Evolutionary conservation across 2,797 vertebrate genomes (phyloP), one percentile per base, ranked within the genome.

Genomic region (Gobio occitaniae): DNA sequence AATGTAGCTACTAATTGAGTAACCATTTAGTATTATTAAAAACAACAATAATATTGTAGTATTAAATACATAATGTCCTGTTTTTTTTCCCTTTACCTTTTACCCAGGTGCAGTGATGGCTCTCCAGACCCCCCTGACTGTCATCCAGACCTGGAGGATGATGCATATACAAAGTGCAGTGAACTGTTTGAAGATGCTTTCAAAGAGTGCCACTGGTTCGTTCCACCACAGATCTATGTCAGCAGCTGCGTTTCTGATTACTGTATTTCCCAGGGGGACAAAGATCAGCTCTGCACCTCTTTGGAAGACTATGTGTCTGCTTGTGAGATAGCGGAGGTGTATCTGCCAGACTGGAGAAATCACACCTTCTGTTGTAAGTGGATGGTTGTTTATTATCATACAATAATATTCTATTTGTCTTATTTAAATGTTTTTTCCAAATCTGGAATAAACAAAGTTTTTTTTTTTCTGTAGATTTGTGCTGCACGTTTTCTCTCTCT

Each of bases 231-330:
- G 78, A 89, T 90, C 38, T 96, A 95, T 75, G 89, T 96, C 4
- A 92, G 88, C 36, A 96, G 95, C 78, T 97, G 96, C 72, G 91
- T 95, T 41, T 94, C 92, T 17, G 97, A 97, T 89, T 92, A 96
- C 25, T 97, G 97, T 87, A 92, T 91, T 65, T 94, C 94, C 3
- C 89, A 87, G 0, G 96, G 96, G 5, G 88, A 94, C 86, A 86
- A 68, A 13, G 52, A 87, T 36, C 94, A 93, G 70, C 87, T 96
- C 0, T 97, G 96, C 76, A 90, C 93, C 76, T 93, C 96, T 54
- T 86, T 97, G 78, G 91, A 94, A 84, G 95, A 96, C 5, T 97
- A 96, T 0, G 95, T 89, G 82, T 88, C 93, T 21, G 94, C 95
- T 48, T 97, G 96, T 83, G 90, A 95, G 72, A 86, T 94, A 81